These are phyloP conservation scores for Trachurus trachurus DNA, from an alignment of 2,797 vertebrate genomes.

Conservation along the genomic window DNA sequence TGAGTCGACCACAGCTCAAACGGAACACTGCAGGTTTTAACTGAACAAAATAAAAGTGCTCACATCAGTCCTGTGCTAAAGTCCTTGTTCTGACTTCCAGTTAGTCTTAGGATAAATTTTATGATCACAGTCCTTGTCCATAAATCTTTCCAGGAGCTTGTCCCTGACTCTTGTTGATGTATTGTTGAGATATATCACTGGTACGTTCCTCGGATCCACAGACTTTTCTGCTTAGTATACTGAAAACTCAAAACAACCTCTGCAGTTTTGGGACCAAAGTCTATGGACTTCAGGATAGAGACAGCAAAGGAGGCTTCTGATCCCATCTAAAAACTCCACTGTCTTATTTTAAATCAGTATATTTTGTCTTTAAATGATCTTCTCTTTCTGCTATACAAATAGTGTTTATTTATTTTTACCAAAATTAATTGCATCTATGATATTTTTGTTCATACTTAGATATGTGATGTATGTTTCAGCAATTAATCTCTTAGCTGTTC, in stretches of 20 bases:
- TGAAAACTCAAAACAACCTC: not conserved
- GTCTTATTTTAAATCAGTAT: not conserved
- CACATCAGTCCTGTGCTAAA: not conserved
- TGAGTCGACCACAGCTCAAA: not conserved
- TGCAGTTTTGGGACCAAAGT: not conserved
- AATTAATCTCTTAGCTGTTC: not conserved
- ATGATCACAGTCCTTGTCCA: not conserved
- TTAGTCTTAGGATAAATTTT: slow-evolving; percentile 13
- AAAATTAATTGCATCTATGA: not conserved
- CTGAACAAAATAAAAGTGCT: not conserved
- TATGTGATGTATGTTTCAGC: not conserved
- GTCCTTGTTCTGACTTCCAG: slow-evolving; percentile 13
- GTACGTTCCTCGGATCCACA: not conserved
- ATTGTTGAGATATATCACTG: not conserved
- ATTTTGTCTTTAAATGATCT: not conserved
- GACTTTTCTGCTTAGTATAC: not conserved
- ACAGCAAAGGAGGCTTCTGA: not conserved
- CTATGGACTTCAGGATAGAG: not conserved
- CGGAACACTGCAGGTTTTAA: not conserved
- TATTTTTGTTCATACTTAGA: not conserved
- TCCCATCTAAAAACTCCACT: not conserved
- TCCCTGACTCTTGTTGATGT: slow-evolving; percentile 15
- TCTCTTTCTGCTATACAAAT: too few species aligned
- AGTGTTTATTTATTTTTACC: not conserved
- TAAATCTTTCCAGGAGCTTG: slow-evolving; percentile 12